Percentiles rank a stretch among this genome's conserved stretches.
phyloP scores from a whole-genome alignment of 2,888 invertebrate species.

The Cylindroiulus punctatus region DNA sequence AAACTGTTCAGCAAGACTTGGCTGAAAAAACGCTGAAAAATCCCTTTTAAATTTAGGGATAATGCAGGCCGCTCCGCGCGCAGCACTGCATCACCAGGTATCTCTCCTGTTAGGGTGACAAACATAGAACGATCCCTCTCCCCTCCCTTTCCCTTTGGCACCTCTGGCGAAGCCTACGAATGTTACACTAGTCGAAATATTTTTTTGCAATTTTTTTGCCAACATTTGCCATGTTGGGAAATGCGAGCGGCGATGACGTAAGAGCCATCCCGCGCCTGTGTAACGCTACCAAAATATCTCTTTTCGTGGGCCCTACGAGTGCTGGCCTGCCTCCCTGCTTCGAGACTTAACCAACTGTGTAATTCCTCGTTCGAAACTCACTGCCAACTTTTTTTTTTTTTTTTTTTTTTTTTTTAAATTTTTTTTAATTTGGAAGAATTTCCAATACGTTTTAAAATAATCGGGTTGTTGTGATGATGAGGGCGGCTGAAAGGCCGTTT shows the following conservation, averaged over 20 bases:
- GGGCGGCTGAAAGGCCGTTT: background rate
- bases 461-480: background rate
- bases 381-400: background rate
- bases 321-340: background rate
- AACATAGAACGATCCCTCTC: background rate
- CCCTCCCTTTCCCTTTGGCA: slow-evolving; percentile 31
- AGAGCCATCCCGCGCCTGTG: slow-evolving; percentile 17
- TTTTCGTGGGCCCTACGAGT: background rate
- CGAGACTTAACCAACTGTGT: slow-evolving; percentile 4
- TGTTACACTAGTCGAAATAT: slow-evolving; percentile 11
- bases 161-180: slow-evolving; percentile 14
- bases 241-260: background rate
- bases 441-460: slow-evolving; percentile 3
- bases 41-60: slow-evolving; percentile 7
- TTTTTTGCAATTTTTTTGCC: background rate
- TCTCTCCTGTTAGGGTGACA: slow-evolving; percentile 26
- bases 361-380: slow-evolving; percentile 2
- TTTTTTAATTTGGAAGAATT: background rate
- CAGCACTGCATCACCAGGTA: slow-evolving; percentile 35
- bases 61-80: slow-evolving; percentile 4
- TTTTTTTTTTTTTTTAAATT: background rate
- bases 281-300: slow-evolving; percentile 36
- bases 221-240: slow-evolving; percentile 33
- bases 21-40: background rate
- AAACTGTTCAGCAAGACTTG: background rate